Base-by-base conservation (phyloP, 2,888 invertebrate species). In the Lasioglossum leucozonium region DNA sequence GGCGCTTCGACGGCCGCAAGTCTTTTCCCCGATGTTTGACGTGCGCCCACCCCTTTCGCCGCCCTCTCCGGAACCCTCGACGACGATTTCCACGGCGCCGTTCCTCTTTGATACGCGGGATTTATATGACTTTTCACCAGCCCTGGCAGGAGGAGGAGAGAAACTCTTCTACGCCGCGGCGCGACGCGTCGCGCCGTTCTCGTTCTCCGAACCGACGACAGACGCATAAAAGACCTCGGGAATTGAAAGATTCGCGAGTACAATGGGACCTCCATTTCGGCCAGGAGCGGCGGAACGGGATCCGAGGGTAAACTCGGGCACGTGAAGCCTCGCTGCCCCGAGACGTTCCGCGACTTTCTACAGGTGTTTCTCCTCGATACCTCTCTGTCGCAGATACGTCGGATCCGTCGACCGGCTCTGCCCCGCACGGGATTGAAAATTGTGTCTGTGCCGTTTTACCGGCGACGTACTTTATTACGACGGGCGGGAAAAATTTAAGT, bases 1-100 rank as follows among this genome's bases (percentile, higher is more conserved):
- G 77, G 75, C 58, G 69, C 67, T 72, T 47, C 77, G 83, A 83
- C 85, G 79, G 81, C 83, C 51, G 85, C 34, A 22, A 22, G 51
- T 79, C 77, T 74, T 81, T 77, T 69, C 75, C 16, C 79, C 16
- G 74, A 69, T 67, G 40, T 55, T 62, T 18, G 73, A 82, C 47
- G 67, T 22, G 74, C 22, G 74, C n/a, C n/a, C 26, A 72, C 74
- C 72, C 16, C 11, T 6, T 71, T 69, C 83, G 13, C 30, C 16
- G 30, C 26, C 37, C n/a, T n/a, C n/a, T 58, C 26, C 22, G 11
- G 30, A 30, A 34, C 30, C 16, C 16, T 62, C 44, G 44, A 16
- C 30, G 26, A 22, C 47, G 6, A 51, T 82, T 73, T 74, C 51
- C 77, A 18, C 62, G 62, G 30, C 30, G 30, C 62, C 44, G 47